phyloP scores from a whole-genome alignment of 2,797 vertebrate genomes.

The Sebastiscus albofasciatus region DNA sequence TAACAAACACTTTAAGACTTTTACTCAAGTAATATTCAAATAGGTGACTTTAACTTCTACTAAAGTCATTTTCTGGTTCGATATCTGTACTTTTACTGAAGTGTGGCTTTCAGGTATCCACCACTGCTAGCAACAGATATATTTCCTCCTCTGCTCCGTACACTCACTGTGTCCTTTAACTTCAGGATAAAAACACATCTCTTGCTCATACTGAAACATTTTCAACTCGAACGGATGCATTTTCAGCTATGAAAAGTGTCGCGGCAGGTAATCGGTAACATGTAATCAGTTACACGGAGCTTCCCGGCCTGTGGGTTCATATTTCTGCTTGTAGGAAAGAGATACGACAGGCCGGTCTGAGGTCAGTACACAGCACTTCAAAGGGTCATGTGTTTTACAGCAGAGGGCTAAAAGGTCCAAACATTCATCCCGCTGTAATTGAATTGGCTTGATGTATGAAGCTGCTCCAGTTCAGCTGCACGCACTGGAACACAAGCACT shows the following conservation, averaged over 20 bases:
- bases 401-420: conserved; percentile 27
- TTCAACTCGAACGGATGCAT: background rate
- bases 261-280: background rate
- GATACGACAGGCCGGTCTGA: conserved; percentile 14
- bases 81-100: no score
- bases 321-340: conserved; percentile 2
- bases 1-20: no score
- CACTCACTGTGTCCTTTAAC: background rate
- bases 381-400: conserved; percentile 52
- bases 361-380: conserved; percentile 49
- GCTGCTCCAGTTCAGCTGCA: conserved; percentile 16
- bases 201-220: background rate
- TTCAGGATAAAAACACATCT: background rate
- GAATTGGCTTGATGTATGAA: conserved; percentile 29
- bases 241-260: background rate
- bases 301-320: background rate
- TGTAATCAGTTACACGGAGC: background rate
- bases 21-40: no score
- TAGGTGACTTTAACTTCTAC: no score
- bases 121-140: background rate
- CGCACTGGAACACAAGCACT: background rate
- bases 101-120: no score
- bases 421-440: conserved; percentile 48
- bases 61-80: no score
- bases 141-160: background rate